Evolutionary conservation across 2,888 invertebrate species (phyloP), one percentile per base, ranked within the genome.

Genomic region (Anagyrus pseudococci): DNA sequence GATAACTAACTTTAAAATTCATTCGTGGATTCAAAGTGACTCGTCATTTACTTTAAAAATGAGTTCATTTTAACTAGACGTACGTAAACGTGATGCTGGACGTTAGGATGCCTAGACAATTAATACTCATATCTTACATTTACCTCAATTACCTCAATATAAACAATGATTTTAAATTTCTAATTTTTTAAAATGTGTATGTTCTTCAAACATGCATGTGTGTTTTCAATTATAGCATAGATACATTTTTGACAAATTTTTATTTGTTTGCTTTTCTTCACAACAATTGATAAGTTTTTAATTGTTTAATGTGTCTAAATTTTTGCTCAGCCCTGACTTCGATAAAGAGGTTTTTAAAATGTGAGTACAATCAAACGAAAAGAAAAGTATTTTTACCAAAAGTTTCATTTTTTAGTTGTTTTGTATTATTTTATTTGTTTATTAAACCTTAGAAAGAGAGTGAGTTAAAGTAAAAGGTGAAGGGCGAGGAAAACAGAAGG

Each of bases 301-400:
- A 56, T 48, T 25, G 20, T 62, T 59, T 66, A 55, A 62, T 50
- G 10, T 53, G 2, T 59, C 37, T 48, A 59, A 59, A 66, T 62
- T 62, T 62, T 62, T 66, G 66, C 62, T 66, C 66, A 66, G 66
- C 62, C 66, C 66, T 62, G 62, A 57, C 62, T 59, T 66, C 59
- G 59, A 57, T 66, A 60, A 66, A 66, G 62, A 60, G 62, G 62
- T 62, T 66, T 59, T 66, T 66, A 43, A 57, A 57, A 62, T 23
- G 59, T 62, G 62, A 66, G 62, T 66, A 66, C 62, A 37, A 56
- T 48, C 53, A 58, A 49, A 52, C 44, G 20, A 47, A 47, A 54
- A 44, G 46, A 47, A 54, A 61, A 61, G 48, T 57, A 58, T 43
- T 43, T 37, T 33, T 37, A 23, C 58, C 55, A 20, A 20, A 20